phyloP scores from a whole-genome alignment of 2,113 vertebrate species.

The Plotosus lineatus region DNA sequence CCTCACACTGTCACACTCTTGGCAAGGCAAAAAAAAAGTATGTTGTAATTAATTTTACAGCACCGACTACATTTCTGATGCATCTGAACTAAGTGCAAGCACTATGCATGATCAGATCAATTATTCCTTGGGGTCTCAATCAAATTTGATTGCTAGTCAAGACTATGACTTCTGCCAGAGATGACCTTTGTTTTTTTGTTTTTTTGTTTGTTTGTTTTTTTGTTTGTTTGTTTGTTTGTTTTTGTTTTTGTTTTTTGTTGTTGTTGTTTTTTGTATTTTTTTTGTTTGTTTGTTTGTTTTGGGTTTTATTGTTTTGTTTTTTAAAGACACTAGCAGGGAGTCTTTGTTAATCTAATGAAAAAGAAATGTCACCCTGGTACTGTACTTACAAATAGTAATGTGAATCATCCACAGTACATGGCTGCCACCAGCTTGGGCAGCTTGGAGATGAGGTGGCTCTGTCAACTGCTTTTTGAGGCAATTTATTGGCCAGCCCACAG shows the following conservation, averaged over 20 bases:
- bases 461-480: conserved; percentile 47
- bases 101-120: conserved; percentile 55
- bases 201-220: too few relatives aligned
- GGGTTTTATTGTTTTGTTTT: too few relatives aligned
- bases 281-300: too few relatives aligned
- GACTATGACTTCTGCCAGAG: conserved; percentile 66
- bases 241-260: too few relatives aligned
- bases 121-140: conserved; percentile 38
- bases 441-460: conserved; percentile 59
- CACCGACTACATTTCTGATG: conserved; percentile 39
- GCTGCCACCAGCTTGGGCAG: conserved; percentile 38
- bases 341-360: conserved; percentile 76
- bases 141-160: conserved; percentile 49
- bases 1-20: not conserved
- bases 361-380: conserved; percentile 77
- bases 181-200: conserved; percentile 78
- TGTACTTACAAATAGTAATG: conserved; percentile 72
- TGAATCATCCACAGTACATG: conserved; percentile 63
- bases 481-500: conserved; percentile 34
- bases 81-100: conserved; percentile 38
- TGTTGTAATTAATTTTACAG: conserved; percentile 56
- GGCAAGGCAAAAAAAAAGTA: conserved; percentile 29
- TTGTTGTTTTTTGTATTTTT: too few relatives aligned
- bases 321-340: conserved; percentile 54
- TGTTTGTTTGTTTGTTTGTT: too few relatives aligned